Conservation (phyloP, 1,140 invertebrate genomes). For the Coenobita brevimanus region DNA sequence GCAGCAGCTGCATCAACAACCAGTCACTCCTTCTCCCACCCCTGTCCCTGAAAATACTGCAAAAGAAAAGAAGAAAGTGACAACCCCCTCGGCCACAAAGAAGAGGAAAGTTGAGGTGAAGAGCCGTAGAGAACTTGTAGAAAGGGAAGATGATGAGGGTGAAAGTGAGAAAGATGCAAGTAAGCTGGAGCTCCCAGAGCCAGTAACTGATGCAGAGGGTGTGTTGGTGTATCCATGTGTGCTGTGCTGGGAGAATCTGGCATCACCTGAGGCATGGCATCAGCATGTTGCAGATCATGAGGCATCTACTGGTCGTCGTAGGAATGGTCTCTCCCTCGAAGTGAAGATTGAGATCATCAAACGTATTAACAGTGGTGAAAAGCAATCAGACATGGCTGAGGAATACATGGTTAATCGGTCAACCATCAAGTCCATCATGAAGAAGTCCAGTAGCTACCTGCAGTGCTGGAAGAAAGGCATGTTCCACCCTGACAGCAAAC, state of each 20-base stretch:
- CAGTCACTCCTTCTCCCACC: conserved; percentile 12
- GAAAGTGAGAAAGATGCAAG: conserved; percentile 1
- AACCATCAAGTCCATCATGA: conserved; percentile 68
- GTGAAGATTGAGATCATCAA: conserved; percentile 69
- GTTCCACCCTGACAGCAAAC: conserved; percentile 64
- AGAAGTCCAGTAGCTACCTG: conserved; percentile 66
- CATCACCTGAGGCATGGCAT: conserved; percentile 46
- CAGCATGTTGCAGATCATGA: conserved; percentile 43
- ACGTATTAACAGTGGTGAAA: conserved; percentile 64
- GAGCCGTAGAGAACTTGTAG: neutral
- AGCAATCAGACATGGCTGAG: conserved; percentile 65
- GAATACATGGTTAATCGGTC: conserved; percentile 68
- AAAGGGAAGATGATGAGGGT: neutral
- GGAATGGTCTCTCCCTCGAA: conserved; percentile 63
- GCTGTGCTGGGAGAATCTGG: conserved; percentile 30
- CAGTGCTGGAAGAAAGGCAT: conserved; percentile 69
- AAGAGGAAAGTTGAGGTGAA: conserved; percentile 42
- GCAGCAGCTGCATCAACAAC: conserved; percentile 5
- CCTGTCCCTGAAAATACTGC: neutral
- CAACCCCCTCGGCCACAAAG: neutral
- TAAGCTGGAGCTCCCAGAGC: conserved; percentile 33
- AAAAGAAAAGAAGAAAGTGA: conserved; percentile 30
- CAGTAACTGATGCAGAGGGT: conserved; percentile 34
- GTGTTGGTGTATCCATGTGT: conserved; percentile 32
- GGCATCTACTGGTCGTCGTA: conserved; percentile 39